Base-by-base conservation (phyloP, 2,113 vertebrate species). In the Motacilla alba region DNA sequence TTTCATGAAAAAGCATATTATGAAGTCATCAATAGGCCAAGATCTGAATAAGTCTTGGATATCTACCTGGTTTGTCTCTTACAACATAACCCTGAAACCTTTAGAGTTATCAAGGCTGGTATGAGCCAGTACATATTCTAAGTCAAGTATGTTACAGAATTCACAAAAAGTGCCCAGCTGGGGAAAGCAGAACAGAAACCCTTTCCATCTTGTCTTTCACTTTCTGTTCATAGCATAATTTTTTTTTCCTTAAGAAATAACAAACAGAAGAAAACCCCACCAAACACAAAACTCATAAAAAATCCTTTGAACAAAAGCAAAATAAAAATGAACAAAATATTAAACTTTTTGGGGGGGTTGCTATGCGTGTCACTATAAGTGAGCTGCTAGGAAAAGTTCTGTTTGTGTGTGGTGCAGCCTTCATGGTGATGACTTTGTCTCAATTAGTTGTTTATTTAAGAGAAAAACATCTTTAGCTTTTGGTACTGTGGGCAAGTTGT, bases 271-370 rank as follows among this genome's bases (percentile, higher is more conserved):
- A 50, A 31, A 46, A 7, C 8, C 11, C n/a, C 15, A 47, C 35
- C 21, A 53, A 70, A 35, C 10, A 13, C 17, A 47, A 74, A 62
- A 3, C 20, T 6, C 5, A 47, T 7, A 15, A 58, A 46, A 73
- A 35, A 2, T 0, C 2, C 12, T n/a, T 50, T 1, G 4, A 75
- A 76, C 43, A 21, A 9, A 70, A 58, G 33, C 3, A 4, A 26
- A 63, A 24, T 9, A 23, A 64, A 53, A 18, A 3, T 3, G 16
- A 82, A 15, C 7, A 70, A 20, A 85, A 26, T 64, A 44, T n/a
- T 67, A 44, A 37, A 23, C 56, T 20, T 39, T 64, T 46, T 1
- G 1, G 1, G 1, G 2, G 12, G 2, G 2, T 93, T 91, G 21
- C 19, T 4, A 0, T 66, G 41, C 11, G 9, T 78, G 31, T 35